Evolutionary conservation across 2,888 invertebrate species (phyloP).

Genomic region (Stenchaetothrips biformis): DNA sequence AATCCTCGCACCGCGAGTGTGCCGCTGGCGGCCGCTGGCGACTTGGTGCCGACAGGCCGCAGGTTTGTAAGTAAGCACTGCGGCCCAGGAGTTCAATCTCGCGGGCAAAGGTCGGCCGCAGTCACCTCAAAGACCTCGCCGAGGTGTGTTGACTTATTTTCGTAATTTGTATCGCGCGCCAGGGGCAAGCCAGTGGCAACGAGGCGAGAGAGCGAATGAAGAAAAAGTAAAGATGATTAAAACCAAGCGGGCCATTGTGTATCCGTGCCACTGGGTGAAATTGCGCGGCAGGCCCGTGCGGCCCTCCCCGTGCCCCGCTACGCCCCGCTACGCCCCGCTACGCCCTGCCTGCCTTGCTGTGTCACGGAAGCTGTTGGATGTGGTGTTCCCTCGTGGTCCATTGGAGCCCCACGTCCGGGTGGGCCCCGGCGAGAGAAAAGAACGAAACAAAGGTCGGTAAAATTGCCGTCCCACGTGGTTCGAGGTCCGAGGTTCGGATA

Average conservation of each 20-base stretch:
- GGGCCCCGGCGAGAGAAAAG: too few species aligned
- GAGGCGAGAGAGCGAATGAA: not conserved
- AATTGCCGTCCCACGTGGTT: too few species aligned
- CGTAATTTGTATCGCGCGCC: constrained; percentile 8
- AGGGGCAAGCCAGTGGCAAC: too few species aligned
- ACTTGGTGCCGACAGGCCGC: not conserved
- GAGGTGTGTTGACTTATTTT: not conserved
- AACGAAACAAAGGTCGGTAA: too few species aligned
- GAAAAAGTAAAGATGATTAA: not conserved
- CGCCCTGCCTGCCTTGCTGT: not conserved
- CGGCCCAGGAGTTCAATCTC: too few species aligned
- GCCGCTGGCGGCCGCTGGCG: not conserved
- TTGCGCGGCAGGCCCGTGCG: not conserved
- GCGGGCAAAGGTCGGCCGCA: not conserved
- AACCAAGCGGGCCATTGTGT: not conserved
- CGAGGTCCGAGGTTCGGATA: too few species aligned
- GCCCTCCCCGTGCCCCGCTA: not conserved
- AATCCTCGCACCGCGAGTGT: not conserved
- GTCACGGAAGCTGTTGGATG: not conserved
- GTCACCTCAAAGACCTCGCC: not conserved
- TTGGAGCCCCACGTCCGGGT: too few species aligned
- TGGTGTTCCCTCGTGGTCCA: too few species aligned
- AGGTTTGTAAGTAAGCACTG: too few species aligned
- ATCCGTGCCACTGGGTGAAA: not conserved
- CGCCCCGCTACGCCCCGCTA: not conserved